These are phyloP conservation scores for Dermatemys mawii DNA, from an alignment of 2,113 vertebrate genomes.

Conservation along the genomic window DNA sequence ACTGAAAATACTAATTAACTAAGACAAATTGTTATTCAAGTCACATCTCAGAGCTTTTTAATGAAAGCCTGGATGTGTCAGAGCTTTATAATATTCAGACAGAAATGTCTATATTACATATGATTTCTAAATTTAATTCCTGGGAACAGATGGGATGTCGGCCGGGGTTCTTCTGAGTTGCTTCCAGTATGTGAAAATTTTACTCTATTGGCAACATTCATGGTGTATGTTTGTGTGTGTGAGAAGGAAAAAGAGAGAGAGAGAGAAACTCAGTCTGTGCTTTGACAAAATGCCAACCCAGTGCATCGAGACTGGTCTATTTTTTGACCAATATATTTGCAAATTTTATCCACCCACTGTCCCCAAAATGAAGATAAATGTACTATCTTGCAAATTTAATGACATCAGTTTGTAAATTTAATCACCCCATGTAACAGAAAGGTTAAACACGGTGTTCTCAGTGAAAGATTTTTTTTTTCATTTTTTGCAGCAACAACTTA, in stretches of 20 bases:
- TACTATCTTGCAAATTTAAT: conserved; percentile 55
- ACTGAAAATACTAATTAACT: conserved; percentile 90
- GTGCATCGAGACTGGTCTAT: conserved; percentile 36
- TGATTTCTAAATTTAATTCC: conserved; percentile 86
- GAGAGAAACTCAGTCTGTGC: conserved; percentile 40
- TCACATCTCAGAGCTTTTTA: conserved; percentile 84
- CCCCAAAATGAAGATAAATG: conserved; percentile 60
- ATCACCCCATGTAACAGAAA: conserved; percentile 41
- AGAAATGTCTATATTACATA: conserved; percentile 87
- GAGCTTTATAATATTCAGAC: conserved; percentile 81
- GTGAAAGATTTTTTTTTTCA: background rate
- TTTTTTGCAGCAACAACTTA: background rate
- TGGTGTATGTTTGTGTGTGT: background rate
- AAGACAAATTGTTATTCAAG: conserved; percentile 88
- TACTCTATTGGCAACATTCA: conserved; percentile 61
- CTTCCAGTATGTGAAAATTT: conserved; percentile 76
- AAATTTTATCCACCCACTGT: conserved; percentile 55
- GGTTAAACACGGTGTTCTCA: conserved; percentile 25
- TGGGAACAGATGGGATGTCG: conserved; percentile 83
- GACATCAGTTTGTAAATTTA: conserved; percentile 36
- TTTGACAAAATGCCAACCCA: conserved; percentile 50
- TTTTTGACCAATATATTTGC: conserved; percentile 57
- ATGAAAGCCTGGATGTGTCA: conserved; percentile 85
- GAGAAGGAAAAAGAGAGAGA: background rate
- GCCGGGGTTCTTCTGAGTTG: conserved; percentile 65